These are phyloP conservation scores for Drosophila lowei DNA, from an alignment of 1,140 invertebrate species.

Conservation along the genomic window DNA sequence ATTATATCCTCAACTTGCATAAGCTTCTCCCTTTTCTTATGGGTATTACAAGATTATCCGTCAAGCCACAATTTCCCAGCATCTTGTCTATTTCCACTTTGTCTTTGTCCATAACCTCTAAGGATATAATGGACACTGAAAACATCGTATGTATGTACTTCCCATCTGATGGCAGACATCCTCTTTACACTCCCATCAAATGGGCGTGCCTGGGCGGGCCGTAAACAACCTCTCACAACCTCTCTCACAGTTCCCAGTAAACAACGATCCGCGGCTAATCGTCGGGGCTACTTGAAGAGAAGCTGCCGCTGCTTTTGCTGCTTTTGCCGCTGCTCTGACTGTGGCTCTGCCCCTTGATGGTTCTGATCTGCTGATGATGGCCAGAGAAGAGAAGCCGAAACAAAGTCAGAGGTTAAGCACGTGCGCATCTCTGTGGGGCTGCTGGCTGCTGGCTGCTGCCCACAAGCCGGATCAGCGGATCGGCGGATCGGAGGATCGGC, in stretches of 20 bases:
- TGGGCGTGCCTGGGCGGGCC: conserved; percentile 66
- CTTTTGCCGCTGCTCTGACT: conserved; percentile 16
- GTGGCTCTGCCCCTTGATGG: not conserved
- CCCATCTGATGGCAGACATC: conserved; percentile 1
- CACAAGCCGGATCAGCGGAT: conserved; percentile 43
- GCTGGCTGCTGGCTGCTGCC: conserved; percentile 14
- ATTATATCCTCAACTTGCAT: no score
- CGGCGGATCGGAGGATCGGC: not conserved
- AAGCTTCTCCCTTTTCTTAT: no score
- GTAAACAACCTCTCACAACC: conserved; percentile 66
- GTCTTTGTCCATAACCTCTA: not conserved
- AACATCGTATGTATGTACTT: not conserved
- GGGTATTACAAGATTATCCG: no score
- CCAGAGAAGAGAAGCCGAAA: conserved; percentile 49
- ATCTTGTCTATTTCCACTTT: not conserved
- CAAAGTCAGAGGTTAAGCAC: conserved; percentile 81
- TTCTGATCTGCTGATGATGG: conserved; percentile 27
- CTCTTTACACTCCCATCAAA: conserved; percentile 37
- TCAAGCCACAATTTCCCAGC: no score
- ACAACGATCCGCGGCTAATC: conserved; percentile 72
- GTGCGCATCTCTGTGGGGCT: conserved; percentile 59
- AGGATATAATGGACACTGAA: not conserved
- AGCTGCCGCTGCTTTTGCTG: conserved; percentile 27
- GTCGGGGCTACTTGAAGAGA: conserved; percentile 61
- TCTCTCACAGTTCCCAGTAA: conserved; percentile 66